These are phyloP conservation scores for Caiman crocodilus DNA, from an alignment of 2,797 vertebrate species.

Conservation along the genomic window DNA sequence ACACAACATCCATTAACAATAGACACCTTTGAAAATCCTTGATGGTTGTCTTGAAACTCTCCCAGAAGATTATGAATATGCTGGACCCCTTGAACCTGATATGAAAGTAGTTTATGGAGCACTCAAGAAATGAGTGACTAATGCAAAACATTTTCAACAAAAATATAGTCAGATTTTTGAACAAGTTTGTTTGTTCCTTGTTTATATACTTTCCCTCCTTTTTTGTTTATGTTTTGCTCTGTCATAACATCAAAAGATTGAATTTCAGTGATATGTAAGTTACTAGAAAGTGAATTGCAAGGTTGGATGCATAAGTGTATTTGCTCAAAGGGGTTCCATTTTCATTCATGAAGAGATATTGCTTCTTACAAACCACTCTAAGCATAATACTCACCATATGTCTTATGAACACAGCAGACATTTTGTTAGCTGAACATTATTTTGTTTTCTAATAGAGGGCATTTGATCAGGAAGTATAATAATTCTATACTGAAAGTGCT, in stretches of 20 bases:
- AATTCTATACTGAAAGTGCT: neutral
- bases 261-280: neutral
- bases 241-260: constrained; percentile 21
- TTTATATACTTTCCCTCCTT: neutral
- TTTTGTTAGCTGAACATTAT: neutral
- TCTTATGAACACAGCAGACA: rapidly evolving
- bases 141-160: neutral
- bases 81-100: neutral
- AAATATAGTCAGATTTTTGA: neutral
- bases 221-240: neutral
- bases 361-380: neutral
- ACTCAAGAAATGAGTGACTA: neutral
- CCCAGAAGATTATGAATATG: neutral
- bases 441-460: neutral
- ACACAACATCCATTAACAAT: neutral
- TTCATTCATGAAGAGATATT: neutral
- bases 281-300: constrained; percentile 2
- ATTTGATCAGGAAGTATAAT: neutral
- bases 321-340: neutral
- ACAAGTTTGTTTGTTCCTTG: neutral
- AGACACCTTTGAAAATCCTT: neutral
- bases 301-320: neutral
- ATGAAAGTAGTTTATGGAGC: neutral
- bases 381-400: rapidly evolving
- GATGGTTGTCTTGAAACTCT: neutral